These are phyloP conservation scores for Daboia siamensis DNA, from an alignment of 2,113 vertebrate species.

Conservation along the genomic window DNA sequence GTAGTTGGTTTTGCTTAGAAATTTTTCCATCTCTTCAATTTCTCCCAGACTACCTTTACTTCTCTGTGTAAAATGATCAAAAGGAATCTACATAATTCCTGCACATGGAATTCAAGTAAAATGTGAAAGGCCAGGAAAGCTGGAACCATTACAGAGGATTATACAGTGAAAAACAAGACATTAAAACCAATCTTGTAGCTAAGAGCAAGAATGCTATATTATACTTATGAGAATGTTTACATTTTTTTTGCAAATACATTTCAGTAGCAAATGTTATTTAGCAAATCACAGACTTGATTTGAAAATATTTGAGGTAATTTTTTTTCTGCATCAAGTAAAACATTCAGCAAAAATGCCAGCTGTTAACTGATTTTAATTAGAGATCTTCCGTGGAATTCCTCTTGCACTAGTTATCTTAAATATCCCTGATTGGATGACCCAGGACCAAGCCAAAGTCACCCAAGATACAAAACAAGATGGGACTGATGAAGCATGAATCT, in stretches of 20 bases:
- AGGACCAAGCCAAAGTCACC: background rate
- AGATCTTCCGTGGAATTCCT: background rate
- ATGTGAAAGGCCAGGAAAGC: background rate
- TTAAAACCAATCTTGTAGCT: background rate
- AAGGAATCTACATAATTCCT: background rate
- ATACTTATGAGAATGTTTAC: background rate
- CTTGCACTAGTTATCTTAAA: background rate
- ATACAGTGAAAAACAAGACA: background rate
- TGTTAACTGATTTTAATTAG: background rate
- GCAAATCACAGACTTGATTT: background rate
- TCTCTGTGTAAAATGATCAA: background rate
- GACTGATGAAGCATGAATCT: background rate
- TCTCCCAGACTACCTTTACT: background rate
- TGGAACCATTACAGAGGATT: background rate
- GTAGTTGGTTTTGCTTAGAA: background rate
- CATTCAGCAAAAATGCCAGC: background rate
- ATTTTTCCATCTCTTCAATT: background rate
- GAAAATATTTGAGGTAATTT: background rate
- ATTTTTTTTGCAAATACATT: background rate
- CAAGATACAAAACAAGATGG: background rate
- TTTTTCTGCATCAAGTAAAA: background rate
- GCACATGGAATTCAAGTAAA: background rate
- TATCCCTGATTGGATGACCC: background rate
- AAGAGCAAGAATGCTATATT: background rate
- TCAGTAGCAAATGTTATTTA: background rate